These are phyloP conservation scores for Bathynomus jamesi DNA, from an alignment of 1,140 invertebrate genomes.

Conservation along the genomic window DNA sequence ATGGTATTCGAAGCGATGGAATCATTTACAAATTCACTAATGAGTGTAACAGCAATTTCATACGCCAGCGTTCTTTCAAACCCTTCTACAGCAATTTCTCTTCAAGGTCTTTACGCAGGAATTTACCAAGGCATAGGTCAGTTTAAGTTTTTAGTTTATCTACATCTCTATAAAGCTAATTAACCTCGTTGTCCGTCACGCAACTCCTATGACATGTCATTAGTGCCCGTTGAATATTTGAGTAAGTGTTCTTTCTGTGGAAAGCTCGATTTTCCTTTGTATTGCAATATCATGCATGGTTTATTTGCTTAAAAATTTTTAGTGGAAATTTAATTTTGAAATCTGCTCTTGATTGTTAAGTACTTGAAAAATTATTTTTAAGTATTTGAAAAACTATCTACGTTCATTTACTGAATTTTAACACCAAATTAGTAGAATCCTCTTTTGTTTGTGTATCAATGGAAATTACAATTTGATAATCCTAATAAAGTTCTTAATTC, in stretches of 20 bases:
- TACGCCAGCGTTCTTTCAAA: neutral
- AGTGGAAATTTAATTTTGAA: too few species aligned
- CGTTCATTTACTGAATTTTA: too few species aligned
- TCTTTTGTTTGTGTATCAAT: too few species aligned
- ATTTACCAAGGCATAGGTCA: neutral
- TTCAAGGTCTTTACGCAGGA: neutral
- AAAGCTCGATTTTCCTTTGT: too few species aligned
- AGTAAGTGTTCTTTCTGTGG: neutral
- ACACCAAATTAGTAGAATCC: too few species aligned
- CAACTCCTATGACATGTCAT: neutral
- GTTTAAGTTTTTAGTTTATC: neutral
- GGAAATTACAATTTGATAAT: too few species aligned
- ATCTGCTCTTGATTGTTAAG: too few species aligned
- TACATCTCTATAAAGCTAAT: neutral
- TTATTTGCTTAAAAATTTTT: too few species aligned
- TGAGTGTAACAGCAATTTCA: neutral
- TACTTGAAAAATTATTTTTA: too few species aligned
- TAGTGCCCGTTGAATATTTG: neutral
- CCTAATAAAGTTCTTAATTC: too few species aligned
- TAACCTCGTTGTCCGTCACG: neutral
- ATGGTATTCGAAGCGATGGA: neutral
- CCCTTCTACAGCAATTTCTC: neutral
- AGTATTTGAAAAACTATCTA: too few species aligned
- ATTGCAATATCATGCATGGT: too few species aligned
- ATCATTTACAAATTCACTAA: neutral